Conservation (phyloP, 2,888 invertebrate species). For the Monopis laevigella region DNA sequence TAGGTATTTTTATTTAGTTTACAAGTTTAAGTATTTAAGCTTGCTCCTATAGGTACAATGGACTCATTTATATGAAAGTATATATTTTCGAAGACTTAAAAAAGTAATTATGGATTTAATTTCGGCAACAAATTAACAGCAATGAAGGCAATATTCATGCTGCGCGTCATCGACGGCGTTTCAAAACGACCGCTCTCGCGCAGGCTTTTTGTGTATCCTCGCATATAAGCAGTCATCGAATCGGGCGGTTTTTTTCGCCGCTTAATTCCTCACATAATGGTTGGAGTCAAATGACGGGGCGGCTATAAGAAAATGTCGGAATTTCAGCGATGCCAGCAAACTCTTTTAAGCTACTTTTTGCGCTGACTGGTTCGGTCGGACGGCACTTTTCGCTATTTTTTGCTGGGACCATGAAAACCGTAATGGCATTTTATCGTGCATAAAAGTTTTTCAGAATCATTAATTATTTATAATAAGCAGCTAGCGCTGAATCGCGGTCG, state of each 20-base stretch:
- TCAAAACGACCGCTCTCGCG: conserved; percentile 5
- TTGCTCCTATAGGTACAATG: too few species aligned
- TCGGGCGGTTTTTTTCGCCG: conserved; percentile 49
- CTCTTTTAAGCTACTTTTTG: conserved; percentile 61
- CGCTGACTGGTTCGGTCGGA: conserved; percentile 44
- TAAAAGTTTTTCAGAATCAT: conserved; percentile 60
- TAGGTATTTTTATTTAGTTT: too few species aligned
- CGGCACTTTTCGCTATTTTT: conserved; percentile 55
- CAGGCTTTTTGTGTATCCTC: neutral
- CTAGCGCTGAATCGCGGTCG: conserved; percentile 51
- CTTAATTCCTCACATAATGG: conserved; percentile 65
- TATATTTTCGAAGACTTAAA: too few species aligned
- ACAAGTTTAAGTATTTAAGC: too few species aligned
- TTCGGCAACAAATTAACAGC: too few species aligned
- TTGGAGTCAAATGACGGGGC: conserved; percentile 59
- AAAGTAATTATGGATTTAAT: too few species aligned
- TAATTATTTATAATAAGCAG: conserved; percentile 67
- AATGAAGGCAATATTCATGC: too few species aligned
- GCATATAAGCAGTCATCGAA: conserved; percentile 34
- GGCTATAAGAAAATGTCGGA: conserved; percentile 57
- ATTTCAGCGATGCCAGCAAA: conserved; percentile 61
- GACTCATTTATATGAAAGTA: too few species aligned
- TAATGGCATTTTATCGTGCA: conserved; percentile 68
- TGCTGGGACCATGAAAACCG: conserved; percentile 58
- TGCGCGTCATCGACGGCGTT: too few species aligned